Percentiles rank a stretch among this genome's conserved stretches.
These are phyloP conservation scores for Dreissena polymorpha DNA, from an alignment of 1,140 invertebrate genomes.

Conservation along the genomic window DNA sequence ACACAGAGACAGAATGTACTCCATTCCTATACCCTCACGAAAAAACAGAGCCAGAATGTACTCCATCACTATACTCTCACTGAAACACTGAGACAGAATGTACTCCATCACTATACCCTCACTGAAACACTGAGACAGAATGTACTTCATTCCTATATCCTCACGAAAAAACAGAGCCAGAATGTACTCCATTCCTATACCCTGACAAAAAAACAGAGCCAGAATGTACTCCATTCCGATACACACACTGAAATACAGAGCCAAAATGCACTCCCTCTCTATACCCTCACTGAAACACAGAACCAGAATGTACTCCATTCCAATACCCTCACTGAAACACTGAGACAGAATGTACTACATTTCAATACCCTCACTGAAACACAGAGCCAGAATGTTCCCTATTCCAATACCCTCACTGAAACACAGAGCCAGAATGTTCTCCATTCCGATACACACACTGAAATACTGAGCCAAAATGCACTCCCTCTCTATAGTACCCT, in stretches of 20 bases:
- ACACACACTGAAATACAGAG: slow-evolving; percentile 59
- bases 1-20: not conserved
- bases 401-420: too few species aligned
- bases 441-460: slow-evolving; percentile 68
- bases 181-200: not conserved
- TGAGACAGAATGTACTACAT: too few species aligned
- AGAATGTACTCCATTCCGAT: slow-evolving; percentile 70
- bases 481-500: not conserved
- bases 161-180: not conserved
- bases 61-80: slow-evolving; percentile 67
- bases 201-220: too few species aligned
- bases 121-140: too few species aligned
- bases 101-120: not conserved
- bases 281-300: slow-evolving; percentile 62
- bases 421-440: slow-evolving; percentile 65
- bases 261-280: slow-evolving; percentile 67
- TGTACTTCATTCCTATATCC: not conserved
- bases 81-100: slow-evolving; percentile 48
- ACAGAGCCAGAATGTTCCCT: not conserved
- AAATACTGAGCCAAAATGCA: slow-evolving; percentile 17
- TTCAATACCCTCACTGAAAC: not conserved
- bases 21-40: too few species aligned
- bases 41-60: slow-evolving; percentile 65
- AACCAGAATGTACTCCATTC: not conserved
- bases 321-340: too few species aligned